Conservation (phyloP, 2,113 vertebrate species). For the Fregetta grallaria region DNA sequence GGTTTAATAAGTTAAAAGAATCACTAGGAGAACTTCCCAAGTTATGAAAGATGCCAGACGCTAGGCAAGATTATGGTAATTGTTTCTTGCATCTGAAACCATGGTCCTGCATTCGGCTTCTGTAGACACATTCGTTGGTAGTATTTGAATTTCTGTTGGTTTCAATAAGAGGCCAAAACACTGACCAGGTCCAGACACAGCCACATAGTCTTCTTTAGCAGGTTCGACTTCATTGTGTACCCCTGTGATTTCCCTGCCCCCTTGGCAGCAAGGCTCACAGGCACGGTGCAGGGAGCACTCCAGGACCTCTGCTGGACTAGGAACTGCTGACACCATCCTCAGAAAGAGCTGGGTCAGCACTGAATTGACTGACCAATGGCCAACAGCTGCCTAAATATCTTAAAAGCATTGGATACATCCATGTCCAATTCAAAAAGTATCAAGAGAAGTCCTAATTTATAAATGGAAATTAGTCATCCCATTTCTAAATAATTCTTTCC, state of each 20-base stretch:
- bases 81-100: background rate
- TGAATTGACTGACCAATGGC: background rate
- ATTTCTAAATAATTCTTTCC: background rate
- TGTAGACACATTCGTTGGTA: background rate
- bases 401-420: background rate
- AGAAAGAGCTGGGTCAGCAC: background rate
- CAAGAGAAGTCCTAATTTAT: background rate
- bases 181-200: background rate
- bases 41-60: background rate
- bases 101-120: background rate
- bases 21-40: background rate
- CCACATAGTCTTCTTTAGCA: background rate
- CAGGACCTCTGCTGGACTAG: background rate
- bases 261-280: background rate
- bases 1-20: background rate
- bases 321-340: background rate
- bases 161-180: background rate
- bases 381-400: background rate
- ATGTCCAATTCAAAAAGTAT: background rate
- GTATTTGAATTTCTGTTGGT: background rate
- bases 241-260: background rate
- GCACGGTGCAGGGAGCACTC: background rate
- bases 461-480: background rate
- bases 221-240: background rate
- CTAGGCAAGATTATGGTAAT: background rate